phyloP scores from a whole-genome alignment of 2,113 vertebrate genomes.

The Takifugu bimaculatus region DNA sequence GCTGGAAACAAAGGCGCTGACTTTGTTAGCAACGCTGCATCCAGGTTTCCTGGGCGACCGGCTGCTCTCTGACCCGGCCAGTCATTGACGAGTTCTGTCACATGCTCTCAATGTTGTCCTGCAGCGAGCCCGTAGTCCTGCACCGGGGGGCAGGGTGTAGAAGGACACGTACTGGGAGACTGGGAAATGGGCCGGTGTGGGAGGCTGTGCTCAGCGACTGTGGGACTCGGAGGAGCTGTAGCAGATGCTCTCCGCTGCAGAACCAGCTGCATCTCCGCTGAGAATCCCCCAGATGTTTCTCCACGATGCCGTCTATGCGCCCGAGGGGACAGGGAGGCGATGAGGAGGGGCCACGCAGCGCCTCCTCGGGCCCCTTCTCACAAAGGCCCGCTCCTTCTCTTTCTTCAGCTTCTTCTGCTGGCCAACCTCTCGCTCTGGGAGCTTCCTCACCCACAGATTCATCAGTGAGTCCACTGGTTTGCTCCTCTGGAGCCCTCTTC shows the following conservation, averaged over 20 bases:
- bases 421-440: background rate
- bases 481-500: background rate
- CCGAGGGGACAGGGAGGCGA: background rate
- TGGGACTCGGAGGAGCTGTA: slow-evolving; percentile 59
- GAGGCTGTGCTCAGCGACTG: slow-evolving; percentile 12
- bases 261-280: slow-evolving; percentile 79
- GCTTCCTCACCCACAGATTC: background rate
- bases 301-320: slow-evolving; percentile 78
- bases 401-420: background rate
- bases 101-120: slow-evolving; percentile 73
- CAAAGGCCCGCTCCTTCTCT: background rate
- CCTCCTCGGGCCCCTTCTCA: slow-evolving; percentile 1
- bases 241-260: slow-evolving; percentile 77
- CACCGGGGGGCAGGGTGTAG: slow-evolving; percentile 76
- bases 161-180: slow-evolving; percentile 82
- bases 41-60: background rate
- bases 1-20: slow-evolving; percentile 56
- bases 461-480: background rate
- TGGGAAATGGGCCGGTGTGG: slow-evolving; percentile 23
- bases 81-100: slow-evolving; percentile 46
- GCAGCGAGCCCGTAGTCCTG: slow-evolving; percentile 81
- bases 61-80: background rate
- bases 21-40: slow-evolving; percentile 24
- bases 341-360: background rate
- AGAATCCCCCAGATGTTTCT: slow-evolving; percentile 80